Conservation (phyloP, 2,797 vertebrate genomes). For the Mionectes olivaceus region DNA sequence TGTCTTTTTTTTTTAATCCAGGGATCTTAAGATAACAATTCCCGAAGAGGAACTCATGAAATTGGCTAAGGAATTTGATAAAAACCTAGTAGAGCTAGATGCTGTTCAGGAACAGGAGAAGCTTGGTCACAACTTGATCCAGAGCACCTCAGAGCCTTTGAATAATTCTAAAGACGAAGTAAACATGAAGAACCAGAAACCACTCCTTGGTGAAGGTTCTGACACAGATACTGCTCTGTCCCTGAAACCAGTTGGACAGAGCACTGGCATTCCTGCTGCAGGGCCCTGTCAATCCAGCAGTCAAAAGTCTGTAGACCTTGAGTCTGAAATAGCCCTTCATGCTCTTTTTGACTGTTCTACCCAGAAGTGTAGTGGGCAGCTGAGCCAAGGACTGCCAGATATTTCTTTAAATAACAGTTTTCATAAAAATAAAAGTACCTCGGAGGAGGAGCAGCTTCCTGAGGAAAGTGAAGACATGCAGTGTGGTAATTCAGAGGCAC, state of each 20-base stretch:
- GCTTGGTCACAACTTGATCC: conserved; percentile 22
- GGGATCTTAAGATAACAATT: conserved; percentile 78
- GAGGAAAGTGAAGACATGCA: neutral
- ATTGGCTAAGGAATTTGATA: conserved; percentile 92
- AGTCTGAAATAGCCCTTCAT: conserved; percentile 81
- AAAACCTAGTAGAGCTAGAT: conserved; percentile 86
- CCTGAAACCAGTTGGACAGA: conserved; percentile 25
- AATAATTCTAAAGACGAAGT: conserved; percentile 18
- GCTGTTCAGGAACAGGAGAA: conserved; percentile 75
- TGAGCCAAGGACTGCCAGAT: conserved; percentile 80
- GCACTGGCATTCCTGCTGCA: neutral
- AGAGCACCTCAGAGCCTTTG: conserved; percentile 20
- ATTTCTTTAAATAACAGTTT: conserved; percentile 50
- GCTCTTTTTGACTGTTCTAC: conserved; percentile 90
- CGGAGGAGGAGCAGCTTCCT: conserved; percentile 25
- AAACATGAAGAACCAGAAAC: neutral
- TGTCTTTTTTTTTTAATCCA: neutral
- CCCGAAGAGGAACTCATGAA: conserved; percentile 90
- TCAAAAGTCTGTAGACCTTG: conserved; percentile 68
- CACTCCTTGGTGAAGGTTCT: neutral
- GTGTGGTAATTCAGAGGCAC: neutral
- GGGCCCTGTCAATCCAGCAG: conserved; percentile 1
- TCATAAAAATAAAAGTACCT: conserved; percentile 30
- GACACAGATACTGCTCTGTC: neutral
- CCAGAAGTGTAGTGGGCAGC: conserved; percentile 78